Percentiles rank a stretch among this genome's conserved stretches.
phyloP scores from a whole-genome alignment of 2,113 vertebrate genomes.

The Muntiacus muntjak region DNA sequence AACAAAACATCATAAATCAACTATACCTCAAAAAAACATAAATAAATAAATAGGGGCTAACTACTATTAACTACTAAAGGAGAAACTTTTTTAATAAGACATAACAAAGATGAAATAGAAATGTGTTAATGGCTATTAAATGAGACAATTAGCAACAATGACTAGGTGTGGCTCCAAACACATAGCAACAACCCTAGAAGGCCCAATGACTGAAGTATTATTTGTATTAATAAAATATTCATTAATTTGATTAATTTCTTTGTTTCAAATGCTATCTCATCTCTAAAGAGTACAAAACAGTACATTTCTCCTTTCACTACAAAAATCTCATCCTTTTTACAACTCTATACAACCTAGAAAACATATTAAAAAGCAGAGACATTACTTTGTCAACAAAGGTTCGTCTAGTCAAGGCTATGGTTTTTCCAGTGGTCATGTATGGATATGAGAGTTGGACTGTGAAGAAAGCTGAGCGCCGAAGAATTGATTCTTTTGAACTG shows the following conservation, averaged over 20 bases:
- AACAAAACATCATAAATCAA: not conserved
- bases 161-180: not conserved
- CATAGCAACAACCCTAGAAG: not conserved
- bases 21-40: not conserved
- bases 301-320: not conserved
- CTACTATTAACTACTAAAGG: not conserved
- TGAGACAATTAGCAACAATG: constrained; percentile 21
- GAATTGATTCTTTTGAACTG: too few species aligned
- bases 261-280: not conserved
- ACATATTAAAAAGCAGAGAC: too few species aligned
- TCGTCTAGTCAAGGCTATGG: too few species aligned
- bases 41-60: not conserved
- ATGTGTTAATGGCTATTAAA: not conserved
- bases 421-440: too few species aligned
- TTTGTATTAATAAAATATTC: not conserved
- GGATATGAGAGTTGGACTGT: too few species aligned
- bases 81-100: not conserved
- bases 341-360: not conserved
- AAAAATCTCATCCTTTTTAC: constrained; percentile 27
- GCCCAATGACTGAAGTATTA: not conserved
- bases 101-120: not conserved
- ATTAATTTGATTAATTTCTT: not conserved
- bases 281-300: not conserved
- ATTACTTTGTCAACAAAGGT: too few species aligned
- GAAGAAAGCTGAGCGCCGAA: too few species aligned